Evolutionary conservation across 2,797 vertebrate genomes (phyloP).

Genomic region (Coracias cyanogaster): DNA sequence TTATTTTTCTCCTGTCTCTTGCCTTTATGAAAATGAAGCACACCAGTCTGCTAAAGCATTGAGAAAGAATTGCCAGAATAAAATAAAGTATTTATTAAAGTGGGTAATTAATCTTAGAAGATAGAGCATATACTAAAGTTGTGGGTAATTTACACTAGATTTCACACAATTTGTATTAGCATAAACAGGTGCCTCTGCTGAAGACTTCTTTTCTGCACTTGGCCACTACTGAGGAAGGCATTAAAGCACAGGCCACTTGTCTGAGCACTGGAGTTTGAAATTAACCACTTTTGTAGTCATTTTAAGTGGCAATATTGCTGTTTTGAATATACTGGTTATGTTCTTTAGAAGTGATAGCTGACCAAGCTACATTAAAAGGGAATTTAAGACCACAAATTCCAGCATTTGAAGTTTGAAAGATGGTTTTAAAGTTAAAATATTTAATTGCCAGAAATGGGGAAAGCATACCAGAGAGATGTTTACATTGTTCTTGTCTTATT

Average conservation of each 20-base stretch:
- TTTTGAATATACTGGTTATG: background rate
- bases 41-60: background rate
- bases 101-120: background rate
- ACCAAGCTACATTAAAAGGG: background rate
- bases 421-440: background rate
- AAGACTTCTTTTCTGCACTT: background rate
- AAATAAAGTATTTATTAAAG: background rate
- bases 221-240: background rate
- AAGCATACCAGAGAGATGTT: background rate
- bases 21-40: background rate
- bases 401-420: background rate
- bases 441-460: background rate
- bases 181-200: background rate
- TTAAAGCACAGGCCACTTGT: background rate
- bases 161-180: background rate
- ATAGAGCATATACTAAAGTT: background rate
- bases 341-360: background rate
- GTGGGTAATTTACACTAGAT: background rate
- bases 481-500: background rate
- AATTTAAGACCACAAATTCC: background rate
- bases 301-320: background rate
- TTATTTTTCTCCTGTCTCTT: background rate
- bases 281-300: background rate
- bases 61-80: background rate
- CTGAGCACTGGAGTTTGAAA: background rate